Evolutionary conservation across 1,140 invertebrate genomes (phyloP), one percentile per base, ranked within the genome.

Genomic region (Cyclina sinensis): DNA sequence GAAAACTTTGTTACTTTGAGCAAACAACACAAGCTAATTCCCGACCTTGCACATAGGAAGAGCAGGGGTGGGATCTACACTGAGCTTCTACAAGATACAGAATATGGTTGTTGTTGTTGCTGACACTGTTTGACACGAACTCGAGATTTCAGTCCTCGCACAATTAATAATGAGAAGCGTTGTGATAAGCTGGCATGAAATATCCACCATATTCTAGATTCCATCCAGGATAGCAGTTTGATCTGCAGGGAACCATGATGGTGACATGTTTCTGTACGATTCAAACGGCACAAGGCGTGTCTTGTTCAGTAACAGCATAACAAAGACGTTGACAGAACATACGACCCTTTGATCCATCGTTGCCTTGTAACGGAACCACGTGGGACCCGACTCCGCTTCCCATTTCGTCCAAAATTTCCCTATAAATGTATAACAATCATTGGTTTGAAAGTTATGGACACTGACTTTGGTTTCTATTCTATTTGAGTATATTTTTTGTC

Each of bases 11-110:
- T 81, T 84, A 90, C 57, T 92, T 92, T 0, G 89, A 74, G 48
- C 92, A 93, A 11, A 93, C 91, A 21, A 83, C 90, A 76, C 92
- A 93, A 1, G 90, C 88, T 0, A 92, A 16, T 57, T 89, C 89
- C 21, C 83, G 24, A 0, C 89, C 84, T 30, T 84, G 30, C 3
- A 86, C 51, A 51, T 91, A 92, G 7, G 79, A 73, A 0, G 91
- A 90, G 70, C 92, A 92, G 1, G 89, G 90, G 7, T 92, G 85
- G 16, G 79, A 74, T 35, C 91, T 88, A 59, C 91, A 92, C 9
- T 12, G 18, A 7, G 80, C 51, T 54, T 86, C 74, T 0, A 83
- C 73, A 16, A 74, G 32, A 73, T 92, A 93, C 27, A 91, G 51
- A 3, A 92, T 70, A 18, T 80, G 54, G 4, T 82, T 88, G 32